These are phyloP conservation scores for Artemia sinica DNA, from an alignment of 2,888 invertebrate genomes.

Conservation along the genomic window DNA sequence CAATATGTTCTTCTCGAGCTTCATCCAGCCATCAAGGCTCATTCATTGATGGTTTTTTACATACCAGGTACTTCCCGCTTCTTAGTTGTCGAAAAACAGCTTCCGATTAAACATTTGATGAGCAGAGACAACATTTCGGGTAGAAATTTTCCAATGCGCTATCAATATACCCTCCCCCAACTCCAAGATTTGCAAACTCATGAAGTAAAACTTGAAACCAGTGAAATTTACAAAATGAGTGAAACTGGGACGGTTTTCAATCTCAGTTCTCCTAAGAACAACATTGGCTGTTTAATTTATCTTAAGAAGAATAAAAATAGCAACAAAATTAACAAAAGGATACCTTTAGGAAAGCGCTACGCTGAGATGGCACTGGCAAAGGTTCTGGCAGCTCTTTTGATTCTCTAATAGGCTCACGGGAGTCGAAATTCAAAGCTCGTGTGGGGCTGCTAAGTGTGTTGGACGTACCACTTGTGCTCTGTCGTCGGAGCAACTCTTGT, in stretches of 20 bases:
- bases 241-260: background rate
- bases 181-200: too few relatives aligned
- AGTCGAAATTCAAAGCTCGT: slow-evolving; percentile 2
- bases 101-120: slow-evolving; percentile 25
- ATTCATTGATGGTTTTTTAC: too few relatives aligned
- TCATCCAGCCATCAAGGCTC: too few relatives aligned
- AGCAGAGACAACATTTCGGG: slow-evolving; percentile 23
- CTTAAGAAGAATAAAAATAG: background rate
- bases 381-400: slow-evolving; percentile 40
- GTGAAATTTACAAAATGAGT: slow-evolving; percentile 28
- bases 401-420: slow-evolving; percentile 2
- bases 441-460: background rate
- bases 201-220: too few relatives aligned
- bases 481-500: slow-evolving; percentile 3
- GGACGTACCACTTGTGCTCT: slow-evolving; percentile 1
- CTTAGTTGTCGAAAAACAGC: slow-evolving; percentile 18
- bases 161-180: too few relatives aligned
- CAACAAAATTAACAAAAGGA: background rate
- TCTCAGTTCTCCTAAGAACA: too few relatives aligned
- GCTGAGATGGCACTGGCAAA: slow-evolving; percentile 53
- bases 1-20: too few relatives aligned
- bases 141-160: slow-evolving; percentile 24
- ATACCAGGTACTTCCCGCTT: too few relatives aligned
- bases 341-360: slow-evolving; percentile 38
- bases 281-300: too few relatives aligned